Conservation (phyloP, 2,113 vertebrate species). For the Aramus guarauna region DNA sequence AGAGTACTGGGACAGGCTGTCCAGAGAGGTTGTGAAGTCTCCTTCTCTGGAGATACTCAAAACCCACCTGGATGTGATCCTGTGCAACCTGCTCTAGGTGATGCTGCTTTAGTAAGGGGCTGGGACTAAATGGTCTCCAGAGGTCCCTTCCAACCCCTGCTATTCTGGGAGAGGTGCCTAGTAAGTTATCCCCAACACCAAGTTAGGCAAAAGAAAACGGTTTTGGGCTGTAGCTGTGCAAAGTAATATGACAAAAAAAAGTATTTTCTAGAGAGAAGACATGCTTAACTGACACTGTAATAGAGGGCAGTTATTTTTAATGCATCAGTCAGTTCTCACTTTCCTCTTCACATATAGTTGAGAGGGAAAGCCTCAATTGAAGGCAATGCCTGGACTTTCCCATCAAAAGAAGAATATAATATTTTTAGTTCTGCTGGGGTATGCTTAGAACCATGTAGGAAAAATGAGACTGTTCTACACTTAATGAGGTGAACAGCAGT, state of each 20-base stretch:
- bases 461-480: background rate
- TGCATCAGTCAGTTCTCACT: background rate
- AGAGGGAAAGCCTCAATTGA: background rate
- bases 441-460: background rate
- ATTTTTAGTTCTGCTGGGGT: background rate
- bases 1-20: too few relatives aligned
- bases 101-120: too few relatives aligned
- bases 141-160: too few relatives aligned
- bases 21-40: too few relatives aligned
- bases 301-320: background rate
- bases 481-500: background rate
- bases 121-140: too few relatives aligned
- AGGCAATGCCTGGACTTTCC: background rate
- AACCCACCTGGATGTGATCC: too few relatives aligned
- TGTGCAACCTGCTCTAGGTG: too few relatives aligned
- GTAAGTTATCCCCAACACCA: background rate
- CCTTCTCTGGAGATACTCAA: too few relatives aligned
- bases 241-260: background rate
- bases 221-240: background rate
- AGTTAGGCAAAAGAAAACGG: background rate
- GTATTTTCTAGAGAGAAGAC: background rate
- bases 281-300: background rate
- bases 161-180: background rate
- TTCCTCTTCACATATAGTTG: rapidly evolving
- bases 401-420: background rate